Conservation (phyloP, 1,140 invertebrate species). For the Pogonomyrmex barbatus region DNA sequence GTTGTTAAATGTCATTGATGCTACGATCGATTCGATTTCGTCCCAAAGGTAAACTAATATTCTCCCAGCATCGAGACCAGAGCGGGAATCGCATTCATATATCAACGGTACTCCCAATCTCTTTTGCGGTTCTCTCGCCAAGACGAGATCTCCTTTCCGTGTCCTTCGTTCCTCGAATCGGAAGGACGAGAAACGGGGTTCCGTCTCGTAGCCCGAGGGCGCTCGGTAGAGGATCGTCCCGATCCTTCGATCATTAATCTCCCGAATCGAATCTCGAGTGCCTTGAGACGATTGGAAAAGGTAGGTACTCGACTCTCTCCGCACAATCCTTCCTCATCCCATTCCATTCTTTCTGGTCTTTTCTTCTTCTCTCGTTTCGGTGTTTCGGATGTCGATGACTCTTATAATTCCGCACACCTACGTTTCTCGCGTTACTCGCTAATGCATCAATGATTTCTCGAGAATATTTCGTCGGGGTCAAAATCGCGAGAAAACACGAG, state of each 20-base stretch:
- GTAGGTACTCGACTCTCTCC: conserved; percentile 57
- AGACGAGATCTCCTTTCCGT: conserved; percentile 70
- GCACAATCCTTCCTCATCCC: conserved; percentile 31
- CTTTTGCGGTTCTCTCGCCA: conserved; percentile 57
- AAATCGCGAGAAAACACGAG: conserved; percentile 52
- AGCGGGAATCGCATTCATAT: conserved; percentile 49
- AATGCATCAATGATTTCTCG: conserved; percentile 37
- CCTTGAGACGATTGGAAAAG: conserved; percentile 75
- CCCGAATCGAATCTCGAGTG: conserved; percentile 76
- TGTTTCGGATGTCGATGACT: conserved; percentile 46
- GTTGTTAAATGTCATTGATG: conserved; percentile 28
- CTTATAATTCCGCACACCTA: conserved; percentile 39
- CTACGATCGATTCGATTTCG: conserved; percentile 41
- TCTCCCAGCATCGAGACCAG: conserved; percentile 36
- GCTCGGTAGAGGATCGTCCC: conserved; percentile 56
- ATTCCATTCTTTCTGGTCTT: background rate
- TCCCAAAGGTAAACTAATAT: conserved; percentile 56
- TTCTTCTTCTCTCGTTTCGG: conserved; percentile 22
- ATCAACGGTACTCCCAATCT: conserved; percentile 58
- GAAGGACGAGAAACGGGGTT: conserved; percentile 66
- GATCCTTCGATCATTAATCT: conserved; percentile 76
- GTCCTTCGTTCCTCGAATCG: conserved; percentile 65
- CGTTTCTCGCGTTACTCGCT: conserved; percentile 37
- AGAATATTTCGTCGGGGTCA: conserved; percentile 67
- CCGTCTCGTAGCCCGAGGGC: conserved; percentile 62